phyloP scores from a whole-genome alignment of 2,888 invertebrate genomes.

The Pollenia angustigena region DNA sequence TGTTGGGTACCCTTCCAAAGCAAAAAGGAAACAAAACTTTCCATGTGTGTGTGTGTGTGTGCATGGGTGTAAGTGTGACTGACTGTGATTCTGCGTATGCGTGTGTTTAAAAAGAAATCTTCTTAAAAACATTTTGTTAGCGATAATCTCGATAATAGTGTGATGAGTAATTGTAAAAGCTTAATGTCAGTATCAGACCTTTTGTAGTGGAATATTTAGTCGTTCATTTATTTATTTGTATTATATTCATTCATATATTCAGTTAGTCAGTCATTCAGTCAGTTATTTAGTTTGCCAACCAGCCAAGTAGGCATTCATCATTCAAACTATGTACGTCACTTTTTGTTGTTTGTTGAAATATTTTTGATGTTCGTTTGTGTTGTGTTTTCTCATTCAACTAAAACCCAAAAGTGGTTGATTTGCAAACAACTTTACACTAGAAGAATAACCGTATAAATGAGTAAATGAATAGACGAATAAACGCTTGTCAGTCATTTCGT shows the following conservation, averaged over 20 bases:
- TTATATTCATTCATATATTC: not conserved
- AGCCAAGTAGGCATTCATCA: constrained; percentile 53
- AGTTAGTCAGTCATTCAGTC: not conserved
- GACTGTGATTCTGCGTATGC: not conserved
- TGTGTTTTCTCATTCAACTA: constrained; percentile 27
- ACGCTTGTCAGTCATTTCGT: not conserved
- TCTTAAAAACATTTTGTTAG: constrained; percentile 58
- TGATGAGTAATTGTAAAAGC: constrained; percentile 65
- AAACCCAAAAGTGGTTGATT: constrained; percentile 69
- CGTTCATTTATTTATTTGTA: constrained; percentile 21
- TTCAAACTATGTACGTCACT: constrained; percentile 7
- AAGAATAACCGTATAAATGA: constrained; percentile 17
- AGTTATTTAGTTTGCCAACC: constrained; percentile 19
- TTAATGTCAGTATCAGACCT: constrained; percentile 46
- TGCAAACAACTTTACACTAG: constrained; percentile 54
- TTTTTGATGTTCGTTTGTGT: constrained; percentile 21
- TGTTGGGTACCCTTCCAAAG: not conserved
- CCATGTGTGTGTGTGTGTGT: not conserved
- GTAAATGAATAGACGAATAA: constrained; percentile 30
- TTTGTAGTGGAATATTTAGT: constrained; percentile 4
- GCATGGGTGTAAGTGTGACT: not conserved
- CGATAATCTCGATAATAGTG: constrained; percentile 68
- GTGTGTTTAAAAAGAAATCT: constrained; percentile 29
- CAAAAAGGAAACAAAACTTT: constrained; percentile 24
- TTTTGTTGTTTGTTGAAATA: constrained; percentile 24